A percentile compares a stretch with the other conserved stretches of the same genome.
Evolutionary conservation across 2,797 vertebrate genomes (phyloP).

Genomic region (Parauchenoglanis ngamensis): DNA sequence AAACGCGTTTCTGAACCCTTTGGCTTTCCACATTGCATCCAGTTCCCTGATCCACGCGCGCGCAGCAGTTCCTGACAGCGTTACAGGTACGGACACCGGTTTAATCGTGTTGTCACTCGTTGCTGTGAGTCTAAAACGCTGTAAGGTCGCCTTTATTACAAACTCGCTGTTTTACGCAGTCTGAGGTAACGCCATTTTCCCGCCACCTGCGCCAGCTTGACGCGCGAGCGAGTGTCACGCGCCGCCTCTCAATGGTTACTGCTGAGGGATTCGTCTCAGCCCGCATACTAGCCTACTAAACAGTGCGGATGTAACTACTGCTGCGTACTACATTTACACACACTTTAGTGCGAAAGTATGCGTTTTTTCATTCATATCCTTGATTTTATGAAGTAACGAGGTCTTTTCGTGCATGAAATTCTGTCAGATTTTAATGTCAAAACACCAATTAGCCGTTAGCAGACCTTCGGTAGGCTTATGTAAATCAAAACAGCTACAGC

Average conservation of each 20-base stretch:
- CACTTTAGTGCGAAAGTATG: not conserved
- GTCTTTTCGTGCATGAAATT: not conserved
- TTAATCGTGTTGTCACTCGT: not conserved
- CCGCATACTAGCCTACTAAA: not conserved
- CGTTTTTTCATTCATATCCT: not conserved
- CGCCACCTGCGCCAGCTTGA: not conserved
- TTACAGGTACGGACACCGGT: not conserved
- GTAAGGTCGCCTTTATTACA: not conserved
- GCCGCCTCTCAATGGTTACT: not conserved
- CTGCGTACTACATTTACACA: not conserved
- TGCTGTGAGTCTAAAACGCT: not conserved
- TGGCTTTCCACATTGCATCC: constrained; percentile 25
- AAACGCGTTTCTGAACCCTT: not conserved
- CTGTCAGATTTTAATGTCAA: not conserved
- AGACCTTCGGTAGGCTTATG: not conserved
- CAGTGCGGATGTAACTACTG: not conserved
- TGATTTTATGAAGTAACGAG: not conserved
- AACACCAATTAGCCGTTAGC: not conserved
- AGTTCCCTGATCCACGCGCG: not conserved
- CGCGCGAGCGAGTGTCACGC: not conserved
- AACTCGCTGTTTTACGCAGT: not conserved
- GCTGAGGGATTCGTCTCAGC: not conserved
- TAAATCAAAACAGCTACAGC: not conserved
- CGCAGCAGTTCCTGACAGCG: not conserved
- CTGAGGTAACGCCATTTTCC: constrained; percentile 23